A percentile compares a stretch with the other conserved stretches of the same genome.
Conservation (phyloP, 1,140 invertebrate genomes). For the Adoxophyes honmai region DNA sequence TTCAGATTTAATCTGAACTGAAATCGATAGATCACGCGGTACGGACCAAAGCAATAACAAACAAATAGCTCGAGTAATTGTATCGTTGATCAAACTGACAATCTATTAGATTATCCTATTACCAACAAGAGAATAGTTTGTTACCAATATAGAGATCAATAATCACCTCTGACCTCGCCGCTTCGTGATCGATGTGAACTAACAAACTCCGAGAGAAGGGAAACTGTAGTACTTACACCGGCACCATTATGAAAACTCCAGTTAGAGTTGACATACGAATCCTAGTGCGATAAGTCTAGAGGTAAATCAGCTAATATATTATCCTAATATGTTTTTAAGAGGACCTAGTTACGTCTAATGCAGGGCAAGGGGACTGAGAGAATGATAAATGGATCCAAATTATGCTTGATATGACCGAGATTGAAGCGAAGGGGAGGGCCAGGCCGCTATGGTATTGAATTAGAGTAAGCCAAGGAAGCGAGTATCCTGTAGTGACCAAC, state of each 20-base stretch:
- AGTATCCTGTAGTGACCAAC: neutral
- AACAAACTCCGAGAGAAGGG: constrained; percentile 55
- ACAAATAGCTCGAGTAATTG: neutral
- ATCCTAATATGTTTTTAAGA: constrained; percentile 7
- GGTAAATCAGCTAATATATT: neutral
- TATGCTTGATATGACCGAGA: constrained; percentile 5
- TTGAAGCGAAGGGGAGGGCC: constrained; percentile 4
- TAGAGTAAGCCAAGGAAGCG: neutral
- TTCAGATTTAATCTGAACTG: too few species aligned
- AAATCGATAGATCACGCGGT: too few species aligned
- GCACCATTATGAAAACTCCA: too few species aligned
- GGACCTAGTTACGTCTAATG: constrained; percentile 11
- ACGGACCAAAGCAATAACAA: too few species aligned
- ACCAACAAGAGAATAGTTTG: constrained; percentile 8
- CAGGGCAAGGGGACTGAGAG: constrained; percentile 11
- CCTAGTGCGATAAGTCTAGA: neutral
- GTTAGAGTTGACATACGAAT: too few species aligned
- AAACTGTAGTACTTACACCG: neutral
- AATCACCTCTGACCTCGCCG: constrained; percentile 47
- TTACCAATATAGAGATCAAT: constrained; percentile 21
- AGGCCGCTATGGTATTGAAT: constrained; percentile 5
- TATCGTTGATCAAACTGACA: neutral
- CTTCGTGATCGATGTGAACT: constrained; percentile 56
- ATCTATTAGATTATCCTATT: constrained; percentile 6
- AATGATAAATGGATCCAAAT: constrained; percentile 15